Conservation (phyloP, 2,113 vertebrate species). For the Leptocoma aspasia region DNA sequence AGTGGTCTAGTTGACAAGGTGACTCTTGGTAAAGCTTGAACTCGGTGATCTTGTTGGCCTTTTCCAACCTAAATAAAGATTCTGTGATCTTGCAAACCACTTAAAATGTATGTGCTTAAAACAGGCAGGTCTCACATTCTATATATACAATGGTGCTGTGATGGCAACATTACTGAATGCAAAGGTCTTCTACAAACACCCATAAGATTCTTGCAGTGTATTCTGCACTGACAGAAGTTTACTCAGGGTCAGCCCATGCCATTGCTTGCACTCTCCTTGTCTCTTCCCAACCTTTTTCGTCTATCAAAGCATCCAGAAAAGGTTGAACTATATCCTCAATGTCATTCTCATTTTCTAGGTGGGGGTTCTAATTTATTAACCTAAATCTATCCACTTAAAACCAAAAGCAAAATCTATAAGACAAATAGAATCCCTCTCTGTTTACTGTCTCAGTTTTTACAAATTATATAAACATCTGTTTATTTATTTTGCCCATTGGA, state of each 20-base stretch:
- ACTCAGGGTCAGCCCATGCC: background rate
- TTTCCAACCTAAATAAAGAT: background rate
- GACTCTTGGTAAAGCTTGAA: background rate
- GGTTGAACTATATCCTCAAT: background rate
- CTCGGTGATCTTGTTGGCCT: background rate
- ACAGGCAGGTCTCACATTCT: background rate
- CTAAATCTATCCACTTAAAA: background rate
- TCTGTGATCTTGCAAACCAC: background rate
- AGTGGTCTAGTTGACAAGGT: background rate
- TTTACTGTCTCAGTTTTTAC: background rate
- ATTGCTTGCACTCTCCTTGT: background rate
- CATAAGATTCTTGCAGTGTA: background rate
- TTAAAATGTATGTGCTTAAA: background rate
- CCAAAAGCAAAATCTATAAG: background rate
- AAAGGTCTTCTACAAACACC: background rate
- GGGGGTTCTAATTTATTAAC: background rate
- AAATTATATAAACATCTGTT: background rate
- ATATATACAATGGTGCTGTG: background rate
- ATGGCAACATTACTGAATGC: background rate
- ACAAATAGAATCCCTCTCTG: background rate
- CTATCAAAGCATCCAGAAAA: background rate
- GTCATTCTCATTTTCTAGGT: background rate
- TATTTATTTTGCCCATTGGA: background rate
- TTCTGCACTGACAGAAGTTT: background rate
- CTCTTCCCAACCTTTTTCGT: background rate